phyloP scores from a whole-genome alignment of 1,140 invertebrate genomes.

The Drosophila ficusphila region DNA sequence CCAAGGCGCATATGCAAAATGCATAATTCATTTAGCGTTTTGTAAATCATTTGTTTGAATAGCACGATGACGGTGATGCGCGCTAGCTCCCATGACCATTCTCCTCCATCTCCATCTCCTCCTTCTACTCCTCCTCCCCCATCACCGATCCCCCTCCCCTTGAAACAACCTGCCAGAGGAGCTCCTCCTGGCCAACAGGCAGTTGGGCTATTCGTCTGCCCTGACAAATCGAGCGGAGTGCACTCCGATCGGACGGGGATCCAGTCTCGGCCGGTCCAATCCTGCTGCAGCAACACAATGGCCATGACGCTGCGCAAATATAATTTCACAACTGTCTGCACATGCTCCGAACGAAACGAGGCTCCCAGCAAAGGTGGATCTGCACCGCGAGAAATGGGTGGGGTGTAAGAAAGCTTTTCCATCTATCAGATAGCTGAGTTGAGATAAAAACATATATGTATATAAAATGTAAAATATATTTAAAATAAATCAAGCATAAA shows the following conservation, averaged over 20 bases:
- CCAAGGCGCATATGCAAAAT: slow-evolving; percentile 77
- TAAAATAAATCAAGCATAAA: too few species aligned
- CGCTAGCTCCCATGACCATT: slow-evolving; percentile 28
- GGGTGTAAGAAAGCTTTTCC: too few species aligned
- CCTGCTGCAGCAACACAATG: slow-evolving; percentile 60
- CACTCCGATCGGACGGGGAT: background rate
- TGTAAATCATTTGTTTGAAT: slow-evolving; percentile 84
- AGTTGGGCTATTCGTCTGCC: slow-evolving; percentile 76
- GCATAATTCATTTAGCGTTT: slow-evolving; percentile 84
- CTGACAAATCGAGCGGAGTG: slow-evolving; percentile 68
- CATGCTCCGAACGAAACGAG: slow-evolving; percentile 64
- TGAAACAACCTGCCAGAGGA: slow-evolving; percentile 38
- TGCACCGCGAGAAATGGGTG: slow-evolving; percentile 19
- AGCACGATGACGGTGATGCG: slow-evolving; percentile 77
- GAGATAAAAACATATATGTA: too few species aligned
- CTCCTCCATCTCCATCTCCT: slow-evolving; percentile 6
- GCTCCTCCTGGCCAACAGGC: slow-evolving; percentile 52
- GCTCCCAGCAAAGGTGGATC: slow-evolving; percentile 26
- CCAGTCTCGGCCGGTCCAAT: slow-evolving; percentile 16
- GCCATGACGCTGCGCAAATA: slow-evolving; percentile 79
- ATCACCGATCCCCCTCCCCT: background rate
- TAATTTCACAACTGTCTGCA: slow-evolving; percentile 83
- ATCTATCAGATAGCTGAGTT: too few species aligned
- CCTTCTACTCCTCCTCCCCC: slow-evolving; percentile 25
- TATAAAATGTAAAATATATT: too few species aligned